Conservation (phyloP, 2,888 invertebrate genomes). For the Caenorhabditis wallacei region DNA sequence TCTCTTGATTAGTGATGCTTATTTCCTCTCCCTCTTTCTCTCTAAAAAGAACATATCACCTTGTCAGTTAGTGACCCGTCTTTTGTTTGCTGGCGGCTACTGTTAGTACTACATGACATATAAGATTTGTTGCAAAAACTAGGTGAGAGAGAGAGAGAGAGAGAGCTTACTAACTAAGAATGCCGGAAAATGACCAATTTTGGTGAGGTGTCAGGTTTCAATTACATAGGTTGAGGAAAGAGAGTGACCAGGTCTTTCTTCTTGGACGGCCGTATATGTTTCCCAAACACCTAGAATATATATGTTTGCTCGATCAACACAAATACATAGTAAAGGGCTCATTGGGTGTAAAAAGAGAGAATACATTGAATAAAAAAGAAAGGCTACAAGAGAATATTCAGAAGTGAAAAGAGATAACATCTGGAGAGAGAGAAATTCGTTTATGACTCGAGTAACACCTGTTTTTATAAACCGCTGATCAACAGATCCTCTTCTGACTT, state of each 20-base stretch:
- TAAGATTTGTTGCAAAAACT: conserved; percentile 17
- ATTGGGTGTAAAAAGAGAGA: conserved; percentile 36
- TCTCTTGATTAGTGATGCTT: conserved; percentile 38
- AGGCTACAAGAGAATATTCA: neutral
- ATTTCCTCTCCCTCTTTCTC: neutral
- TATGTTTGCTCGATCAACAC: conserved; percentile 62
- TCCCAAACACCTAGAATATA: conserved; percentile 61
- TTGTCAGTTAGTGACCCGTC: conserved; percentile 5
- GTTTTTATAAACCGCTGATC: too few relatives aligned
- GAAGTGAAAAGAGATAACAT: neutral
- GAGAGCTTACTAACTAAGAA: conserved; percentile 12
- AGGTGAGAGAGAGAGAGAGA: too few relatives aligned
- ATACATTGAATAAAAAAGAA: neutral
- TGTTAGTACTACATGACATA: conserved; percentile 20
- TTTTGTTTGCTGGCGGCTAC: neutral
- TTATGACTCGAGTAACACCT: neutral
- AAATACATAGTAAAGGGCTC: conserved; percentile 47
- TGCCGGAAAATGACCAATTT: conserved; percentile 47
- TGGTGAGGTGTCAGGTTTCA: conserved; percentile 57
- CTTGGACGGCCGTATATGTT: conserved; percentile 40
- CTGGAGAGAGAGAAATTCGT: conserved; percentile 7
- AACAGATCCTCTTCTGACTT: neutral
- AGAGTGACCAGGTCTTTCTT: conserved; percentile 33
- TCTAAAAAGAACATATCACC: neutral
- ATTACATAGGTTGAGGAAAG: conserved; percentile 21